A percentile compares a stretch with the other conserved stretches of the same genome.
Conservation (phyloP, 2,113 vertebrate genomes). For the Chaenocephalus aceratus region DNA sequence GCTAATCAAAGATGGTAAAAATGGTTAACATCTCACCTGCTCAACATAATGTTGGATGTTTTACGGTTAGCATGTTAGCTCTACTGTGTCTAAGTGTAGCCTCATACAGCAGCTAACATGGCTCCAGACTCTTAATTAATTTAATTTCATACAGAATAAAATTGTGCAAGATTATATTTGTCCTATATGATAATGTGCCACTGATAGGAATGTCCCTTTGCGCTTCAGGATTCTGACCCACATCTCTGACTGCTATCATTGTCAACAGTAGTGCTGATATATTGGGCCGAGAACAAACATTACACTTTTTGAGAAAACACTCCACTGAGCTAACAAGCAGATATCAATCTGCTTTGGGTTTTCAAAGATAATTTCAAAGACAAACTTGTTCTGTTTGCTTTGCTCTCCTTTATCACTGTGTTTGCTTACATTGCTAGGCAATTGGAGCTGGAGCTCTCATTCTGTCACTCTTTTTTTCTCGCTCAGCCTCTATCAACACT, state of each 20-base stretch:
- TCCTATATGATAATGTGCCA: background rate
- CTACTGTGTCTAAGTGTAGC: background rate
- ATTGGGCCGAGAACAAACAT: constrained; percentile 24
- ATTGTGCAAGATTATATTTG: background rate
- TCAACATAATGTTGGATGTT: background rate
- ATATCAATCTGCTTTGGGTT: constrained; percentile 26
- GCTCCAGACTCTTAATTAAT: background rate
- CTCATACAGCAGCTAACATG: background rate
- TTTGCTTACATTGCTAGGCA: constrained; percentile 66
- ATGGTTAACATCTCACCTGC: background rate
- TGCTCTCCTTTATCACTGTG: constrained; percentile 34
- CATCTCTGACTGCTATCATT: constrained; percentile 7
- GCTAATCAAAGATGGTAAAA: background rate
- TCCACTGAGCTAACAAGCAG: background rate
- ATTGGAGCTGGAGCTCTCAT: constrained; percentile 43
- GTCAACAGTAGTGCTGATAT: constrained; percentile 32
- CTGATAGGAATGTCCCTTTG: background rate
- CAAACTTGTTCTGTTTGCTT: constrained; percentile 38
- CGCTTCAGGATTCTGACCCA: background rate
- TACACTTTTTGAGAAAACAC: constrained; percentile 21
- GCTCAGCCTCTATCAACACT: constrained; percentile 29
- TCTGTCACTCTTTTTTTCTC: constrained; percentile 4
- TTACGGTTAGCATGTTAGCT: background rate
- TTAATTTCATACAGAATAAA: background rate
- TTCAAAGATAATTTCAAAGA: constrained; percentile 3